Conservation (phyloP, 2,797 vertebrate species). For the Zenarchopterus dispar region DNA sequence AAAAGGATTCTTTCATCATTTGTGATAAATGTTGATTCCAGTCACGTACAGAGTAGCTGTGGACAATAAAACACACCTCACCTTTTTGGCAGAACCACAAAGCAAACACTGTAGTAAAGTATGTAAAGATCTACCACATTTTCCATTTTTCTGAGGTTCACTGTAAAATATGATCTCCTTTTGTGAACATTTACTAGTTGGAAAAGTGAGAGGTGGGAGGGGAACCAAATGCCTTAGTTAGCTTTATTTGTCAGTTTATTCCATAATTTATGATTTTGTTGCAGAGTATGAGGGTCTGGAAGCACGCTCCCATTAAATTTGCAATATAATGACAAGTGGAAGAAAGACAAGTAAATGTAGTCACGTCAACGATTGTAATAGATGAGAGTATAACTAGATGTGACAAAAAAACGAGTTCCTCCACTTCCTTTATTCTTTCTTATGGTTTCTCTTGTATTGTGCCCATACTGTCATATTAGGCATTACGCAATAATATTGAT, state of each 20-base stretch:
- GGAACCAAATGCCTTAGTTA: conserved; percentile 33
- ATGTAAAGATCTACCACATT: conserved; percentile 3
- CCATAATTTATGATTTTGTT: conserved; percentile 71
- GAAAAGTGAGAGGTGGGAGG: not conserved
- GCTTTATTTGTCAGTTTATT: conserved; percentile 66
- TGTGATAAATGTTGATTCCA: conserved; percentile 12
- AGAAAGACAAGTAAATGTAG: conserved; percentile 47
- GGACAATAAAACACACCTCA: conserved; percentile 5
- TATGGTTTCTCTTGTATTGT: too few species aligned
- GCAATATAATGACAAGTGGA: conserved; percentile 46
- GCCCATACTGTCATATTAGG: too few species aligned
- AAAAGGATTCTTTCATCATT: conserved; percentile 11
- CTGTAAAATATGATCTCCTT: conserved; percentile 26
- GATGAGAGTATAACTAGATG: conserved; percentile 16
- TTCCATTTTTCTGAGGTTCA: conserved; percentile 24
- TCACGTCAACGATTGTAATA: conserved; percentile 35
- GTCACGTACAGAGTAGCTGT: not conserved
- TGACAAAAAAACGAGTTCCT: not conserved
- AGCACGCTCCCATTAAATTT: conserved; percentile 69
- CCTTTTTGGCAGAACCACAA: conserved; percentile 25
- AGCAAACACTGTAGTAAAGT: conserved; percentile 19
- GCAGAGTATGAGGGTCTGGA: conserved; percentile 57
- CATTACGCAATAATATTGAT: too few species aligned
- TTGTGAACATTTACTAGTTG: conserved; percentile 27
- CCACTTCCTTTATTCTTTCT: too few species aligned